phyloP scores from a whole-genome alignment of 2,888 invertebrate species.

The Athalia circularis region DNA sequence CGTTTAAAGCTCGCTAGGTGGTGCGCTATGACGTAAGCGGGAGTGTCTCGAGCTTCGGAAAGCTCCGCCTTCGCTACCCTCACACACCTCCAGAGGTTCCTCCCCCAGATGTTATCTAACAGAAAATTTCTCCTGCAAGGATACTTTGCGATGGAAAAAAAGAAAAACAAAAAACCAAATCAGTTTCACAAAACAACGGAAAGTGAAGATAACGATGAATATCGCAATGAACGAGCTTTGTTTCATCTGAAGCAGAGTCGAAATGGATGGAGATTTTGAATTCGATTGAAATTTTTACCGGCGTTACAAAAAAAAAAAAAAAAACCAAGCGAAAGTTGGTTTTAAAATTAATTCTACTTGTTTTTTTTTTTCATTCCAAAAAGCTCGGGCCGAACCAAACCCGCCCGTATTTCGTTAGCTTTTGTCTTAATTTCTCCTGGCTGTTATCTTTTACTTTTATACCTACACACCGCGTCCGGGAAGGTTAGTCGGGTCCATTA shows the following conservation, averaged over 20 bases:
- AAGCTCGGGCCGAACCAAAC: neutral
- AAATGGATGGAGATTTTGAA: no score
- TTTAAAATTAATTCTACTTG: neutral
- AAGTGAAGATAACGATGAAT: no score
- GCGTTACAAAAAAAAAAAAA: neutral
- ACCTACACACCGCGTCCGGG: slow-evolving; percentile 63
- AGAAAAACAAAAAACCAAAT: neutral
- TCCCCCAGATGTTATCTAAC: slow-evolving; percentile 58
- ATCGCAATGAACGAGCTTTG: no score
- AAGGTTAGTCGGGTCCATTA: slow-evolving; percentile 70
- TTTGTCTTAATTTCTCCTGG: slow-evolving; percentile 67
- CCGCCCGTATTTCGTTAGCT: slow-evolving; percentile 50
- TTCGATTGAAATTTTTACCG: neutral
- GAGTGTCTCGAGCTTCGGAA: slow-evolving; percentile 54
- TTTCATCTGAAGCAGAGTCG: no score
- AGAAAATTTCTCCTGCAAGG: slow-evolving; percentile 21
- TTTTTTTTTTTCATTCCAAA: neutral
- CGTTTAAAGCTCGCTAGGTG: slow-evolving; percentile 38
- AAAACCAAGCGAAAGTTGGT: neutral
- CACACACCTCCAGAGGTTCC: slow-evolving; percentile 68
- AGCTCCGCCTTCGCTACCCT: slow-evolving; percentile 71
- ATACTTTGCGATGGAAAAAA: neutral
- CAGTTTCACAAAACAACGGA: neutral
- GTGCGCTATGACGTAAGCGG: slow-evolving; percentile 41
- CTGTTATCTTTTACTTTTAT: slow-evolving; percentile 69